These are phyloP conservation scores for Morpho deidamia DNA, from an alignment of 2,888 invertebrate genomes.

Conservation along the genomic window DNA sequence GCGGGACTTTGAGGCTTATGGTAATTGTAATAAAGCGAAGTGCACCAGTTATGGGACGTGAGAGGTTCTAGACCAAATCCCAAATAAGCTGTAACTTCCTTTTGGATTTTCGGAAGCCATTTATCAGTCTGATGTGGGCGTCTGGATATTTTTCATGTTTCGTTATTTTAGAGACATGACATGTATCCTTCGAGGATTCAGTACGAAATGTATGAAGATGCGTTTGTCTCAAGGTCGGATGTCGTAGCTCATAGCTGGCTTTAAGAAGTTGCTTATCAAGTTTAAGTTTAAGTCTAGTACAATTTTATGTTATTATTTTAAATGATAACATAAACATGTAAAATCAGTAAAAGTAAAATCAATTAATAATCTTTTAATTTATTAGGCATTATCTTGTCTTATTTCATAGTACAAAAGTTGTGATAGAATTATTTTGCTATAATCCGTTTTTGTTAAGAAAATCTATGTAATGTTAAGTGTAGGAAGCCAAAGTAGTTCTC, in stretches of 20 bases:
- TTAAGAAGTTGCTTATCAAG: neutral
- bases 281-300: too few species aligned
- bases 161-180: conserved; percentile 73
- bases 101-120: conserved; percentile 80
- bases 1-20: conserved; percentile 78
- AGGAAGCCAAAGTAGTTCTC: too few species aligned
- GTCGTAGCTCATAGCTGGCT: too few species aligned
- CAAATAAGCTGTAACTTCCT: conserved; percentile 80
- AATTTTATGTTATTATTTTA: too few species aligned
- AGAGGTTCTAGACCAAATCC: conserved; percentile 80
- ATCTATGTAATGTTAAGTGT: too few species aligned
- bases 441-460: too few species aligned
- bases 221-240: conserved; percentile 8
- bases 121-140: conserved; percentile 79
- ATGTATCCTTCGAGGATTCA: conserved; percentile 25
- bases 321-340: too few species aligned
- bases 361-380: too few species aligned
- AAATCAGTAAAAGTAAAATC: too few species aligned
- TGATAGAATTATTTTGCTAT: too few species aligned
- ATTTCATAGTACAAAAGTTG: too few species aligned
- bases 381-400: too few species aligned
- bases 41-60: conserved; percentile 79
- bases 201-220: neutral
- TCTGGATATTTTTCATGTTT: conserved; percentile 79
- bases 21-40: conserved; percentile 79